A percentile compares a stretch with the other conserved stretches of the same genome.
These are phyloP conservation scores for Aphidius colemani DNA, from an alignment of 2,888 invertebrate genomes.

Conservation along the genomic window DNA sequence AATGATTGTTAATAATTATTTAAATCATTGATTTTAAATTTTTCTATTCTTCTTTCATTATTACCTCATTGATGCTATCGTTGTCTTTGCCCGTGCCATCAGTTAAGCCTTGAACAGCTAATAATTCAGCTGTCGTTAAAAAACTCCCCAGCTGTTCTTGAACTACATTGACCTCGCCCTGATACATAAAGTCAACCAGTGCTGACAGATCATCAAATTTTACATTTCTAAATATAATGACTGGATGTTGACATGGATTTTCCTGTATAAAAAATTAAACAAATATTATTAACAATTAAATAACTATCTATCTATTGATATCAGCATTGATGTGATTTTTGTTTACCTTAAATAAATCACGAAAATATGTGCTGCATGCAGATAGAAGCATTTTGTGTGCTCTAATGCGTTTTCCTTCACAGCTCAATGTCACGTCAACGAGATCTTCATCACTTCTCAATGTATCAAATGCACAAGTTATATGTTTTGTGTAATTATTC, in stretches of 20 bases:
- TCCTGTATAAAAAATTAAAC: constrained; percentile 64
- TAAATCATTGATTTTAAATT: background rate
- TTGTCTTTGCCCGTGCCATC: constrained; percentile 62
- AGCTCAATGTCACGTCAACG: constrained; percentile 84
- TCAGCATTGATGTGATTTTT: constrained; percentile 3
- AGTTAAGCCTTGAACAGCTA: constrained; percentile 78
- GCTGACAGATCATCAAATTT: constrained; percentile 78
- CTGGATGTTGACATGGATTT: constrained; percentile 80
- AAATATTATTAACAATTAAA: background rate
- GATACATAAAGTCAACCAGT: constrained; percentile 81
- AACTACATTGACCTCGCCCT: constrained; percentile 80
- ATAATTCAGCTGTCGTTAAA: constrained; percentile 75
- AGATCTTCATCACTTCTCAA: constrained; percentile 67
- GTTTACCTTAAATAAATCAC: constrained; percentile 61
- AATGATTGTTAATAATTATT: constrained; percentile 5
- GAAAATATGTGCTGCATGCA: constrained; percentile 82
- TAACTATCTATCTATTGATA: background rate
- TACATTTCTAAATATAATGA: constrained; percentile 80
- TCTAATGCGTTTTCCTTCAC: constrained; percentile 81
- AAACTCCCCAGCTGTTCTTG: constrained; percentile 80
- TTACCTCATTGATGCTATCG: constrained; percentile 53
- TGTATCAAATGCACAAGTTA: constrained; percentile 79
- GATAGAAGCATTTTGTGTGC: constrained; percentile 86
- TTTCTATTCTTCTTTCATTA: background rate
- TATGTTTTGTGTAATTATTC: constrained; percentile 84